Evolutionary conservation across 2,113 vertebrate genomes (phyloP), one percentile per base, ranked within the genome.

Genomic region (Macroglossus sobrinus): DNA sequence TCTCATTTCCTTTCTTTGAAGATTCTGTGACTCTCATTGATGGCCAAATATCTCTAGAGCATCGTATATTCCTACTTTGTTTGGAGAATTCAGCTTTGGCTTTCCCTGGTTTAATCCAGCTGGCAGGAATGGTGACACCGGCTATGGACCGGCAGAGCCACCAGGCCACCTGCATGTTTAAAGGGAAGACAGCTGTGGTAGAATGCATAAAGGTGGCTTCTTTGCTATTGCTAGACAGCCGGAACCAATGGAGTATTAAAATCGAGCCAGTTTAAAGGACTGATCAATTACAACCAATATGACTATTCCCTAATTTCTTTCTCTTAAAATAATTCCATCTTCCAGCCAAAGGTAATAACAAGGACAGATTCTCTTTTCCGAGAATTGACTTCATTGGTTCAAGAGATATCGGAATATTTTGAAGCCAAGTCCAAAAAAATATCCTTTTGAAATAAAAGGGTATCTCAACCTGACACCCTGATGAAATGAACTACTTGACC

Each of bases 1-100:
- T 59, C 69, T 92, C 10, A 1, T 98, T 98, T 78, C 89, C 98
- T 12, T 99, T 98, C 89, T 97, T 99, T 91, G 97, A 98, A 10
- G 40, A 95, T 16, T 88, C 91, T 63, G 45, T 94, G 35, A 89
- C 93, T 3, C 96, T 98, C 33, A 91, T 87, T 21, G 33, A 76
- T 3, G 84, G 95, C 68, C 95, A 98, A 61, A 6, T 98, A 72
- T 92, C 35, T 6, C 94, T 99, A 72, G 98, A 98, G 95, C 98
- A 95, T 91, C 95, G 55, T 53, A 3, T 98, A 68, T 98, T 99
- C 96, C 98, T 98, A 72, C 97, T 98, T 3, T 82, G 96, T 28
- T 95, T 99, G 8, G 85, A 98, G 91, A 96, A 35, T 16, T 97
- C 98, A 40, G 98, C 98, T 0, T 85, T 98, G 76, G 98, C 98